A percentile compares a stretch with the other conserved stretches of the same genome.
These are phyloP conservation scores for Phyllotreta cruciferae DNA, from an alignment of 2,888 invertebrate genomes.

Conservation along the genomic window DNA sequence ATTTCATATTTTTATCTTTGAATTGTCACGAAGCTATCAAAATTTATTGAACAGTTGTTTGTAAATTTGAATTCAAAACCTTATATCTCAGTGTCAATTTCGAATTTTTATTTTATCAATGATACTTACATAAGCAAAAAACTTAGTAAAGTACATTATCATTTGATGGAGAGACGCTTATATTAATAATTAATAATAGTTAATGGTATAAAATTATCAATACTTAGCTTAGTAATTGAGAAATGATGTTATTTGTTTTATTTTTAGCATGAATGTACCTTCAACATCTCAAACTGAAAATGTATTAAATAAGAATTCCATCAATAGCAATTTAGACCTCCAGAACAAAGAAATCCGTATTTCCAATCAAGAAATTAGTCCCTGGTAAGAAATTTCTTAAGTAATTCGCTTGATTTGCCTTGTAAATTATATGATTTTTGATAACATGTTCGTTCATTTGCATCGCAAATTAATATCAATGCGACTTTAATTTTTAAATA, in stretches of 20 bases:
- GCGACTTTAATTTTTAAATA: no score
- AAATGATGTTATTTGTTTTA: slow-evolving; percentile 2
- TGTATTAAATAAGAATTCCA: slow-evolving; percentile 33
- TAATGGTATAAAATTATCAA: slow-evolving; percentile 1
- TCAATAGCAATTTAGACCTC: slow-evolving; percentile 32
- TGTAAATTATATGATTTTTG: no score
- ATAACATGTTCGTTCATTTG: no score
- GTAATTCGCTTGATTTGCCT: background rate
- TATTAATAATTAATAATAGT: slow-evolving; percentile 1
- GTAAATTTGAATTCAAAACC: no score
- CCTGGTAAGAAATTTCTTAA: slow-evolving; percentile 33
- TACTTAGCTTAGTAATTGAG: background rate
- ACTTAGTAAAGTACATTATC: no score
- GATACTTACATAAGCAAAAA: no score
- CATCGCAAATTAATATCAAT: no score
- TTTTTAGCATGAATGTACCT: slow-evolving; percentile 46
- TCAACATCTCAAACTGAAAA: slow-evolving; percentile 44
- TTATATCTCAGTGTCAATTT: no score
- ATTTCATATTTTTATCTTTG: no score
- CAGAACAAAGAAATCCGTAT: slow-evolving; percentile 27
- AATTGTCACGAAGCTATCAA: no score
- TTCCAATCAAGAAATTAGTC: slow-evolving; percentile 20
- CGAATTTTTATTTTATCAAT: no score
- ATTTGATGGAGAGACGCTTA: background rate
- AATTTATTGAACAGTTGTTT: no score